Percentiles rank a stretch among this genome's conserved stretches.
Conservation (phyloP, 2,888 invertebrate genomes). For the Tinea trinotella region DNA sequence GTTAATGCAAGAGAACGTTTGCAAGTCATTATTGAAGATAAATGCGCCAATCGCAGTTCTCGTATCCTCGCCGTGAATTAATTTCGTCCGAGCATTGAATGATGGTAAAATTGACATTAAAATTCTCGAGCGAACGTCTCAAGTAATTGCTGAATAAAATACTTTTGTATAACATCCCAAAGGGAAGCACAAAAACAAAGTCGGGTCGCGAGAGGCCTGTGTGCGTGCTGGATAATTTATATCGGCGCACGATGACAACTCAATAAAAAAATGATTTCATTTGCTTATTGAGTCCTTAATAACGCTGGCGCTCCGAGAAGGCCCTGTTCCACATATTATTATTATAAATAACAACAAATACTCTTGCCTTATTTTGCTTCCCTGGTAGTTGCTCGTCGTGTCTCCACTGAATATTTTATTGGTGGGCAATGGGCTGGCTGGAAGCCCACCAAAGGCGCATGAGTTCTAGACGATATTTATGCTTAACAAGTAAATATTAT, state of each 20-base stretch:
- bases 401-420: slow-evolving; percentile 33
- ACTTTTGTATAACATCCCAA: slow-evolving; percentile 66
- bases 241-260: slow-evolving; percentile 66
- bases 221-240: slow-evolving; percentile 61
- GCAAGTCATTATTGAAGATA: slow-evolving; percentile 60
- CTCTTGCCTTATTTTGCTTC: slow-evolving; percentile 12
- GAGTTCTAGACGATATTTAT: background rate
- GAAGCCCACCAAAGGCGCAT: slow-evolving; percentile 52
- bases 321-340: slow-evolving; percentile 51
- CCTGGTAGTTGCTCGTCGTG: slow-evolving; percentile 29
- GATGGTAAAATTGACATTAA: slow-evolving; percentile 70
- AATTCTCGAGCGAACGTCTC: slow-evolving; percentile 63
- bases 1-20: slow-evolving; percentile 52
- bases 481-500: no score
- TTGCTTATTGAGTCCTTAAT: slow-evolving; percentile 72
- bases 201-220: slow-evolving; percentile 36
- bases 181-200: slow-evolving; percentile 60
- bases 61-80: slow-evolving; percentile 52
- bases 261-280: slow-evolving; percentile 72
- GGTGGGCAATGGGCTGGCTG: slow-evolving; percentile 31
- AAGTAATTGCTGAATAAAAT: slow-evolving; percentile 72
- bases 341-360: slow-evolving; percentile 57
- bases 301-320: slow-evolving; percentile 42
- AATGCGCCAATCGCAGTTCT: slow-evolving; percentile 38
- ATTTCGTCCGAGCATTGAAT: slow-evolving; percentile 63